These are phyloP conservation scores for Lepus europaeus DNA, from an alignment of 2,113 vertebrate genomes.

Conservation along the genomic window DNA sequence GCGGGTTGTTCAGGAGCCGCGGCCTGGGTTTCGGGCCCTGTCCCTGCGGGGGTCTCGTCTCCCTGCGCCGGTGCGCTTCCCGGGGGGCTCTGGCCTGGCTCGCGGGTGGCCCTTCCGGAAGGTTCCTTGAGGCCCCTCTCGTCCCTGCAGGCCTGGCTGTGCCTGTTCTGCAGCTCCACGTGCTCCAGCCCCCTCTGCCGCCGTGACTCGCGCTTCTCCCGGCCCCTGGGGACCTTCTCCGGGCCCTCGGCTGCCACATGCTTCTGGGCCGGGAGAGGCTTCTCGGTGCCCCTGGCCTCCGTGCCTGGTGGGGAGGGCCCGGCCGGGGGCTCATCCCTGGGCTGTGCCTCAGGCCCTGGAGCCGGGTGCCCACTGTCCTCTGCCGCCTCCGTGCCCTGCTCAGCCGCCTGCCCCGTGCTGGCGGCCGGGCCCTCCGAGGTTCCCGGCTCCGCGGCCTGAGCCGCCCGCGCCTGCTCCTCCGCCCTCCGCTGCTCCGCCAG, in stretches of 20 bases:
- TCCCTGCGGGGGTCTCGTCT: not conserved
- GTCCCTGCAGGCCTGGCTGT: conserved; percentile 79
- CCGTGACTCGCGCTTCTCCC: conserved; percentile 94
- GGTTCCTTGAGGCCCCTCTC: conserved; percentile 67
- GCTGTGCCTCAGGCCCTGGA: not conserved
- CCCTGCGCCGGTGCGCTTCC: conserved; percentile 39
- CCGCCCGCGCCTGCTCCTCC: conserved; percentile 82
- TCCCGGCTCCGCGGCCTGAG: conserved; percentile 69
- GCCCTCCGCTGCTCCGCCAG: conserved; percentile 85
- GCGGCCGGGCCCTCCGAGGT: not conserved
- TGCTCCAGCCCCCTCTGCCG: conserved; percentile 95
- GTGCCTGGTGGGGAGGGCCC: not conserved
- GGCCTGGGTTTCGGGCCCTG: not conserved
- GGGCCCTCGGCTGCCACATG: rapidly evolving
- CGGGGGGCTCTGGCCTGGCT: conserved; percentile 51
- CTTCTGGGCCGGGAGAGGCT: conserved; percentile 44
- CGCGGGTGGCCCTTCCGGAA: not conserved
- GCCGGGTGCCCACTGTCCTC: rapidly evolving
- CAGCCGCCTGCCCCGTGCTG: not conserved
- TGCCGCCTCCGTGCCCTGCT: not conserved
- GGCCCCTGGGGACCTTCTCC: conserved; percentile 86
- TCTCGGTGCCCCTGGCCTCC: not conserved
- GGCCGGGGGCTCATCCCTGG: rapidly evolving
- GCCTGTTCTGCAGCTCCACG: conserved; percentile 93
- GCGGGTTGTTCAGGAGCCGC: not conserved